These are phyloP conservation scores for Macropus fuliginosus DNA, from an alignment of 2,797 vertebrate species.

Conservation along the genomic window DNA sequence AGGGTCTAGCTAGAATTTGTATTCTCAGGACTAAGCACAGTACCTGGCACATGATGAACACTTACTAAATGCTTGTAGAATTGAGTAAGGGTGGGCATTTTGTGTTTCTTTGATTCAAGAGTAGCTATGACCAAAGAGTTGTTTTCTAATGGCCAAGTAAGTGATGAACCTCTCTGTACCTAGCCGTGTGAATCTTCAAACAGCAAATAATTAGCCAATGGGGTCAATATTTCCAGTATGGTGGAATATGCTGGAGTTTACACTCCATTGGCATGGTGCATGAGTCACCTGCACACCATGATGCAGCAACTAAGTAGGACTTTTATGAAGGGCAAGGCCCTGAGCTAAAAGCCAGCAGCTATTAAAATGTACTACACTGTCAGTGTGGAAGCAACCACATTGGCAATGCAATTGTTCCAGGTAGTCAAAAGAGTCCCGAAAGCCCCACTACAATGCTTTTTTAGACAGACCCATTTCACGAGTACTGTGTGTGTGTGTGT, in stretches of 20 bases:
- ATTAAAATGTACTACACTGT: not conserved
- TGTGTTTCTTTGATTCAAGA: not conserved
- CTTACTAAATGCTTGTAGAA: not conserved
- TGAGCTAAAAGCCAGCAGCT: not conserved
- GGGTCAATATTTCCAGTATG: not conserved
- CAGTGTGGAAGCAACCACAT: not conserved
- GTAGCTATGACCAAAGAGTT: not conserved
- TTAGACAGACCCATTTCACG: not conserved
- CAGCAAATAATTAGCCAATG: not conserved
- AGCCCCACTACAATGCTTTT: not conserved
- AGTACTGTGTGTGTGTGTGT: too few species aligned
- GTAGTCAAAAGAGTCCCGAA: not conserved
- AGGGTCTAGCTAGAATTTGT: not conserved
- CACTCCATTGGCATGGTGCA: not conserved
- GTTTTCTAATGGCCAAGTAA: not conserved
- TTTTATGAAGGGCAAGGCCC: not conserved
- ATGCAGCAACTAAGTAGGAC: not conserved
- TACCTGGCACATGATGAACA: not conserved
- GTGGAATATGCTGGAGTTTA: not conserved
- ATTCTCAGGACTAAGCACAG: not conserved
- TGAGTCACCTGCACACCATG: not conserved
- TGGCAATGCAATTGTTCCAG: not conserved
- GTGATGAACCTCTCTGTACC: not conserved
- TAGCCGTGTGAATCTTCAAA: not conserved
- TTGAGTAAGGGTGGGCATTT: not conserved